phyloP scores from a whole-genome alignment of 2,113 vertebrate genomes.

The Elanus axillaris region DNA sequence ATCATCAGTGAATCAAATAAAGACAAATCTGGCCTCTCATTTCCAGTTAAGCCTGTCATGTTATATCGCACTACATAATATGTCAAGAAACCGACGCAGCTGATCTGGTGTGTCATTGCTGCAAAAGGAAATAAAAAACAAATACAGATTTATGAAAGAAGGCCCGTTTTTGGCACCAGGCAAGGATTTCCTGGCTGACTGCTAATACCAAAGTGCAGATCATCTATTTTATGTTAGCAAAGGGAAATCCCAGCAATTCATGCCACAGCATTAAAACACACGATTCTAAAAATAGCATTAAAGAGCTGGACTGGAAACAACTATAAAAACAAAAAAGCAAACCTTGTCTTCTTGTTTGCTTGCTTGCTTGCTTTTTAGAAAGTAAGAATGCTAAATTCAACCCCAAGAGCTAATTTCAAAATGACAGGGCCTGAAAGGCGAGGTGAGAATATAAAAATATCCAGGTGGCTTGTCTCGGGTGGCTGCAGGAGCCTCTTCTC shows the following conservation, averaged over 20 bases:
- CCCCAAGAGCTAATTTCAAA: neutral
- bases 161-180: neutral
- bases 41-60: neutral
- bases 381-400: neutral
- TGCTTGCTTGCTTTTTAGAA: neutral
- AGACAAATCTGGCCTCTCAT: neutral
- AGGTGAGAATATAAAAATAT: neutral
- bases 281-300: conserved; percentile 6
- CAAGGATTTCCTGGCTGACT: conserved; percentile 28
- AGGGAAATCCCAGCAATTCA: conserved; percentile 34
- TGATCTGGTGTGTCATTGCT: neutral
- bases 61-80: neutral
- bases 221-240: neutral
- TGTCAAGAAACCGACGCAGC: neutral
- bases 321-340: neutral
- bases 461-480: neutral
- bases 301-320: neutral
- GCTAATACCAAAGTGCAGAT: neutral
- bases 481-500: neutral
- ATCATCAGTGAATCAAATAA: neutral
- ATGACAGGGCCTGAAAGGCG: neutral
- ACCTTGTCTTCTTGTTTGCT: neutral
- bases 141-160: neutral
- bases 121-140: conserved; percentile 4
- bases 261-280: neutral